Base-by-base conservation (phyloP, 2,888 invertebrate genomes). In the Caenorhabditis sp. region DNA sequence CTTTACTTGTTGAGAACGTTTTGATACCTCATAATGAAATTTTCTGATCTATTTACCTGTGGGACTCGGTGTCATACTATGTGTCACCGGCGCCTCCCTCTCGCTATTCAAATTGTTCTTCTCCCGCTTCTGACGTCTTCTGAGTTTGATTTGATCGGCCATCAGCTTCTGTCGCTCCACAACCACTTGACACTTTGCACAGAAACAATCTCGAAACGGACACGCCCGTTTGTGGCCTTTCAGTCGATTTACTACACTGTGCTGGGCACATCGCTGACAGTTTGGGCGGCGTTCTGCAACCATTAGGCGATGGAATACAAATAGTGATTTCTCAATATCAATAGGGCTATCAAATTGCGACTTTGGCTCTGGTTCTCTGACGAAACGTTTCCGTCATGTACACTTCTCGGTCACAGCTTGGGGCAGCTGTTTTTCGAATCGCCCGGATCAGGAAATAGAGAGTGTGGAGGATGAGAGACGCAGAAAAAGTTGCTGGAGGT, bases 231-330 rank as follows among this genome's bases (percentile, higher is more conserved):
- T 89, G 79, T 89, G 89, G 0, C 88, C 89, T 50, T 89, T 89
- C 4, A 89, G 77, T n/a, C 89, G 82, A 62, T 87, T 87, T 5
- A 76, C 80, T 6, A 84, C 82, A 62, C 72, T 84, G 80, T 89
- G 89, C 44, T 89, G 89, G 1, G 88, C 89, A 68, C 89, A 89
- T 56, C 88, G 61, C 71, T 89, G 89, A 55, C 89, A 89, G 69
- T 89, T 88, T 50, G 89, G 89, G 35, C 88, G 85, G 13, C 89
- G 86, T 80, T 89, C 89, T 88, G 82, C 22, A 82, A 58, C 13
- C 4, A 9, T 55, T 2, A 26, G 24, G 26, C 28, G 18, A n/a
- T n/a, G n/a, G n/a, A n/a, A n/a, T n/a, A n/a, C n/a, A n/a, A n/a
- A n/a, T n/a, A n/a, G n/a, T n/a, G n/a, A n/a, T n/a, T n/a, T n/a